A percentile compares a stretch with the other conserved stretches of the same genome.
Evolutionary conservation across 2,113 vertebrate genomes (phyloP).

Genomic region (Propithecus coquereli): DNA sequence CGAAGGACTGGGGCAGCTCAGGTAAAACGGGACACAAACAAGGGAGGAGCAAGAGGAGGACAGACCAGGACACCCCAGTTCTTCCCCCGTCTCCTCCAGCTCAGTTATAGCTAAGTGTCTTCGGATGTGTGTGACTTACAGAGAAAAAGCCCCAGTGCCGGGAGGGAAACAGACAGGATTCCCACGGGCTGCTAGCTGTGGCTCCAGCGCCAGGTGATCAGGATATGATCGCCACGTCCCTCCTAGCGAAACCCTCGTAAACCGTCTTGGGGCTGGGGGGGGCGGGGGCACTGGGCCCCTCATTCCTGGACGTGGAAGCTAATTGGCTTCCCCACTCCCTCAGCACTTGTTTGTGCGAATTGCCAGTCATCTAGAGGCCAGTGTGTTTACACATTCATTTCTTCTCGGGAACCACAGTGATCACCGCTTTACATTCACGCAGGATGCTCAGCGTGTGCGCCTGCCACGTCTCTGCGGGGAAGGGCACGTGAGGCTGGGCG

Average conservation of each 20-base stretch:
- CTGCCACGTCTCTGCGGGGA: neutral
- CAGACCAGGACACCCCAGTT: fast-evolving
- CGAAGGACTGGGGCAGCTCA: fast-evolving
- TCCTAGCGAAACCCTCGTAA: neutral
- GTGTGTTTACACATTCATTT: neutral
- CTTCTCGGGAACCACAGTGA: neutral
- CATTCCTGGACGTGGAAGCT: neutral
- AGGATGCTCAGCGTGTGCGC: fast-evolving
- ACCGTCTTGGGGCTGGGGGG: neutral
- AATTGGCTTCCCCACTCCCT: neutral
- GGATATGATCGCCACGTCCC: neutral
- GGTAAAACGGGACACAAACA: neutral
- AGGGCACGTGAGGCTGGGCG: neutral
- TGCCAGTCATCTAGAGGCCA: neutral
- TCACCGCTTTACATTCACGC: fast-evolving
- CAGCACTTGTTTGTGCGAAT: neutral
- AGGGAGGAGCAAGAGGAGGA: neutral
- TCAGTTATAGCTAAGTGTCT: neutral
- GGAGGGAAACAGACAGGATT: neutral
- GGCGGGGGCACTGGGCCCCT: fast-evolving
- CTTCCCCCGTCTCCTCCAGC: neutral
- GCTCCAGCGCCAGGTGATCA: neutral
- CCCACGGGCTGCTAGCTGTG: neutral
- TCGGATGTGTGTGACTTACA: neutral
- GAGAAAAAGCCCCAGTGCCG: neutral